Base-by-base conservation (phyloP, 2,888 invertebrate genomes). In the Pinctada fucata region DNA sequence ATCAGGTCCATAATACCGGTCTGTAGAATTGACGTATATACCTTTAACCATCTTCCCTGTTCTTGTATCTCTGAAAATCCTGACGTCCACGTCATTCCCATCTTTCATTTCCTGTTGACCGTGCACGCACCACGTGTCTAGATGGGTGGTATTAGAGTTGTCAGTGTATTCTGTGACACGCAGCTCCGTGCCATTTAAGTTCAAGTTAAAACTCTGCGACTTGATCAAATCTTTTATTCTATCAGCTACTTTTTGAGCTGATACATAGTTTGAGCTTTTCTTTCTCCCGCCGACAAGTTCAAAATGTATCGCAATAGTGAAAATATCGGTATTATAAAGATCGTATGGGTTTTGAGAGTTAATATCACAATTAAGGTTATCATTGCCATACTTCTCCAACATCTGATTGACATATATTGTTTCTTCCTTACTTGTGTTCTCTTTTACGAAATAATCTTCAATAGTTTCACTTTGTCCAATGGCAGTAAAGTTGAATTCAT, bases 111-210 rank as follows among this genome's bases (percentile, higher is more conserved):
- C 47, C 13, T 74, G 72, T 13, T 52, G 45, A 16, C 87, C 87
- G 31, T 80, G 77, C 4, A 73, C 76, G 69, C 87, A 87, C 75
- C 84, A 87, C 6, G 67, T 58, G 47, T 83, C 83, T 48, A 85
- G 71, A 48, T 82, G 70, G 0, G 79, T 67, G 3, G 79, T 70
- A 6, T 79, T 69, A 3, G 76, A 76, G 1, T 79, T 69, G 5
- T 83, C 82, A n/a, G 80, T 79, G n/a, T 83, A 65, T 2, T 83
- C 75, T 3, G 85, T 81, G 1, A 88, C 84, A n/a, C 81, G 76
- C n/a, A 87, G 82, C 45, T 82, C 72, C 4, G 87, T 89, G 3
- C 88, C 88, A 71, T 89, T 90, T n/a, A 90, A 70, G 13, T 80
- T 84, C 49, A 90, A 73, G 16, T 75, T 83, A 69, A 90, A 87